Evolutionary conservation across 2,113 vertebrate genomes (phyloP).

Genomic region (Cyanoramphus novaezelandiae): DNA sequence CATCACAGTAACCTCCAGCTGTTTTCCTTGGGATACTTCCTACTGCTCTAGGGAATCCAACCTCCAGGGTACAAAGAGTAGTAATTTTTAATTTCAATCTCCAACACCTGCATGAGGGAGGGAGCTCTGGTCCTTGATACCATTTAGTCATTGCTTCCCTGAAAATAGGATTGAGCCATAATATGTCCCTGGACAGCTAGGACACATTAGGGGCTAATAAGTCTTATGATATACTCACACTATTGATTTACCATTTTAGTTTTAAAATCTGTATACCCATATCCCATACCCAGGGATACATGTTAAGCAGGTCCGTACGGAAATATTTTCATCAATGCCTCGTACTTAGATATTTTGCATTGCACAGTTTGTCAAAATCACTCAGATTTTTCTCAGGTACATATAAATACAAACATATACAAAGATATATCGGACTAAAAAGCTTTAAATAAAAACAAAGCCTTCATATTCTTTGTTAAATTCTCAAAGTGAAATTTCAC

Average conservation of each 20-base stretch:
- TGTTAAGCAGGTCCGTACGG: slow-evolving; percentile 20
- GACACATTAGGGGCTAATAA: slow-evolving; percentile 22
- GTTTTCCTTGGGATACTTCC: background rate
- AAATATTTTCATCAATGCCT: slow-evolving; percentile 15
- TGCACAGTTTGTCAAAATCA: background rate
- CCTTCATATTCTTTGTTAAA: background rate
- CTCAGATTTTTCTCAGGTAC: background rate
- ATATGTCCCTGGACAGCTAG: background rate
- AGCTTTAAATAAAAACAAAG: background rate
- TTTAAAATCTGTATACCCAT: slow-evolving; percentile 15
- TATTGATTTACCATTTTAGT: slow-evolving; percentile 26
- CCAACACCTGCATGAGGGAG: slow-evolving; percentile 18
- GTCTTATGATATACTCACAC: slow-evolving; percentile 4
- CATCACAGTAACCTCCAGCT: background rate
- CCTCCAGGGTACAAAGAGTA: background rate
- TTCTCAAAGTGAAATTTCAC: background rate
- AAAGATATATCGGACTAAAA: background rate
- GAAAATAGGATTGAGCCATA: background rate
- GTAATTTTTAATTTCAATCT: slow-evolving; percentile 27
- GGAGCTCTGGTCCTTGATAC: background rate
- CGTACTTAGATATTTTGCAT: background rate
- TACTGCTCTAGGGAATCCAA: background rate
- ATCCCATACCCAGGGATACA: background rate
- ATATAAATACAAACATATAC: background rate
- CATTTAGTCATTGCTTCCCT: background rate